Evolutionary conservation across 2,113 vertebrate genomes (phyloP).

Genomic region (Microcebus jonahi): DNA sequence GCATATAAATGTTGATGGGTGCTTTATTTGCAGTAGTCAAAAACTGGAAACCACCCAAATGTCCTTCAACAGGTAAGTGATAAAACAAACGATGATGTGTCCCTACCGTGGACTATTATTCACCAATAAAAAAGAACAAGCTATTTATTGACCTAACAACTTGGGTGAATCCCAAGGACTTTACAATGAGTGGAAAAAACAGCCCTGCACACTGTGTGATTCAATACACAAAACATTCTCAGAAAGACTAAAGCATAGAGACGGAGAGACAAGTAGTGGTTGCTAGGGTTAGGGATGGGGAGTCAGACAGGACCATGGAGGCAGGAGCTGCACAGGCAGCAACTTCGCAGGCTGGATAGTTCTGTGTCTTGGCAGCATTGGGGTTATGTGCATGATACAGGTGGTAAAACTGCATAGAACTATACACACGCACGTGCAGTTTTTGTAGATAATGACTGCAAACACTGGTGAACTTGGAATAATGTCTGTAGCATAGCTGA

Average conservation of each 20-base stretch:
- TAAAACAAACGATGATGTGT: neutral
- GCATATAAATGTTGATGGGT: neutral
- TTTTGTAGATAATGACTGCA: rapidly evolving
- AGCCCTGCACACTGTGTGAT: rapidly evolving
- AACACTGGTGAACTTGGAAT: neutral
- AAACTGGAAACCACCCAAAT: neutral
- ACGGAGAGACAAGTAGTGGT: neutral
- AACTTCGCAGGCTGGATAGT: neutral
- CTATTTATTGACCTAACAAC: neutral
- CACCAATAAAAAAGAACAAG: neutral
- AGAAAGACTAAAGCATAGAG: neutral
- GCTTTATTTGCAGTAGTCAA: neutral
- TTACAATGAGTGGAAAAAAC: neutral
- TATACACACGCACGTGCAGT: neutral
- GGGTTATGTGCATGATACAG: rapidly evolving
- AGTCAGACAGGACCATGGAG: rapidly evolving
- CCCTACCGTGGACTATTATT: neutral
- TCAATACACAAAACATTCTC: neutral
- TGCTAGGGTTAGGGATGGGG: rapidly evolving
- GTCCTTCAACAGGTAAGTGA: neutral
- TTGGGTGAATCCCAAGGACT: neutral
- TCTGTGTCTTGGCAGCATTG: neutral
- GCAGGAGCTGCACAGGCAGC: rapidly evolving
- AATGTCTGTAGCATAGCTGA: neutral
- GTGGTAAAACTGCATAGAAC: no score